phyloP scores from a whole-genome alignment of 1,140 invertebrate genomes.

The Lepidurus arcticus region DNA sequence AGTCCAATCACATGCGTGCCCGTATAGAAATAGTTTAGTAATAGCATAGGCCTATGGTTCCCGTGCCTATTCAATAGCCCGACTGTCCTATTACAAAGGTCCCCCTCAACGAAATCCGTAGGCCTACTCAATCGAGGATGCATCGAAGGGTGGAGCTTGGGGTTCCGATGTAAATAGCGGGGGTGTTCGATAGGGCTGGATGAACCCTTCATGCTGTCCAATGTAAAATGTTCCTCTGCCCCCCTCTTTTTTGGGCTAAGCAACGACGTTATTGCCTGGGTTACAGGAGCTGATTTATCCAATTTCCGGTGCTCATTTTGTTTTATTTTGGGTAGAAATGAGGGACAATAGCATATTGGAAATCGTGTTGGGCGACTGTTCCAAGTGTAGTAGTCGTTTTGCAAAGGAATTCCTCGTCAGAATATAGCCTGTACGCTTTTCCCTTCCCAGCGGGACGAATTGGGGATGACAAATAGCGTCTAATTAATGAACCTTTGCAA shows the following conservation, averaged over 20 bases:
- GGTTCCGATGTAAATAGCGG: conserved; percentile 4
- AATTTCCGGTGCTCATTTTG: not conserved
- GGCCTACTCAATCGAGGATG: conserved; percentile 18
- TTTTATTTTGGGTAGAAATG: not conserved
- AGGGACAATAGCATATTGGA: not conserved
- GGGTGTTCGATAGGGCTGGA: conserved; percentile 8
- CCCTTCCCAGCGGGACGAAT: too few relatives aligned
- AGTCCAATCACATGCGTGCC: not conserved
- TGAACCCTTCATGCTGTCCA: not conserved
- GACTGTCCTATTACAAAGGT: not conserved
- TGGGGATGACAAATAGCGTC: too few relatives aligned
- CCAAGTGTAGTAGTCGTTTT: not conserved
- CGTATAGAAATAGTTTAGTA: not conserved
- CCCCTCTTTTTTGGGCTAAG: not conserved
- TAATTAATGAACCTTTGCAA: too few relatives aligned
- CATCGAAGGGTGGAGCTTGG: not conserved
- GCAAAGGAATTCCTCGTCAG: too few relatives aligned
- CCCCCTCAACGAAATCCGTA: not conserved
- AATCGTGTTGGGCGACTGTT: not conserved
- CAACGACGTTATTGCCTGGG: not conserved
- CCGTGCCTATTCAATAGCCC: not conserved
- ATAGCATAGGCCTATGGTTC: conserved; percentile 5
- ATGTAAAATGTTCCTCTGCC: not conserved
- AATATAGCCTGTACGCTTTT: too few relatives aligned
- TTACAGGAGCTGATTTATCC: not conserved